Conservation (phyloP, 2,113 vertebrate genomes). For the Euleptes europaea region DNA sequence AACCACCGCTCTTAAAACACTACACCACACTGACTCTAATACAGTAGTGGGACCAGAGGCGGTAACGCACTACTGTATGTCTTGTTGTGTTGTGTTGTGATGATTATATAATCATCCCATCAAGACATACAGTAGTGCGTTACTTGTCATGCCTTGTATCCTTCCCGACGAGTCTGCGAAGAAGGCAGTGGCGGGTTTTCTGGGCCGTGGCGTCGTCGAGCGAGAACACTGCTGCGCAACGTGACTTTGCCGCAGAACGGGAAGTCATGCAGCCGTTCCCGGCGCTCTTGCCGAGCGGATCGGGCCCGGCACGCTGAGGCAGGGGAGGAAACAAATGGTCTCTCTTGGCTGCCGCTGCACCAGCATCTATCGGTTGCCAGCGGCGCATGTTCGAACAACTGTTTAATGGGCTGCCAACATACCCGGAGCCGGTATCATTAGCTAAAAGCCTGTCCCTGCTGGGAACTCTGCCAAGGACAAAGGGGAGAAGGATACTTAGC, state of each 20-base stretch:
- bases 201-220: neutral
- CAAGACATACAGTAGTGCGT: neutral
- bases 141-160: neutral
- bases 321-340: neutral
- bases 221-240: neutral
- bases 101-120: too few species aligned
- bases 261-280: neutral
- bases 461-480: neutral
- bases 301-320: neutral
- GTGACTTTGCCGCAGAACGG: neutral
- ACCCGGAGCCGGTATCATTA: conserved; percentile 2
- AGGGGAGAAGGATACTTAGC: neutral
- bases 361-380: neutral
- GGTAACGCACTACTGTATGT: neutral
- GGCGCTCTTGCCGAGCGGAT: neutral
- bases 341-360: neutral
- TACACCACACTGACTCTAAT: too few species aligned
- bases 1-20: too few species aligned
- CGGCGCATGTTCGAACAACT: neutral
- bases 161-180: neutral
- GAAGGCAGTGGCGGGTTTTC: neutral
- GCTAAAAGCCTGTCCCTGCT: conserved; percentile 7
- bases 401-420: conserved; percentile 9
- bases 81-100: neutral
- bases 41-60: neutral